A percentile compares a stretch with the other conserved stretches of the same genome.
These are phyloP conservation scores for Drosophila anomalipes DNA, from an alignment of 2,888 invertebrate species.

Conservation along the genomic window DNA sequence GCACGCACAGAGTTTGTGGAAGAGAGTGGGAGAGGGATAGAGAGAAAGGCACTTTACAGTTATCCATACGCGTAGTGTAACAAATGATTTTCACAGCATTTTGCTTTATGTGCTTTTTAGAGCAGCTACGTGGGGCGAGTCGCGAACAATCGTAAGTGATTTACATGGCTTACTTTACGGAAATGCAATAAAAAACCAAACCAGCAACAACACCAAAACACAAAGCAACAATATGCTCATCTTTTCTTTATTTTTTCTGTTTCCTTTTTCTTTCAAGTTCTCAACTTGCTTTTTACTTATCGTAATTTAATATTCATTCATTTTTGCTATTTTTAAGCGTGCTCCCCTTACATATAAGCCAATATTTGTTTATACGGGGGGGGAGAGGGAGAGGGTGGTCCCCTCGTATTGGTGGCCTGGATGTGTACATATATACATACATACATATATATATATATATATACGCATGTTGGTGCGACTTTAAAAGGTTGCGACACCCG, in stretches of 20 bases:
- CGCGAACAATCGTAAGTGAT: slow-evolving; percentile 72
- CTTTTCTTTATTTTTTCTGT: not conserved
- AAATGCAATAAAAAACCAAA: slow-evolving; percentile 68
- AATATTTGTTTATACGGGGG: not conserved
- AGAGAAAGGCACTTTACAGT: slow-evolving; percentile 70
- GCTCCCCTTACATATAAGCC: slow-evolving; percentile 7
- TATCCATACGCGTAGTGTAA: slow-evolving; percentile 80
- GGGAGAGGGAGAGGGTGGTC: not conserved
- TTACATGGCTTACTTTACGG: slow-evolving; percentile 77
- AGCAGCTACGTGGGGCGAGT: slow-evolving; percentile 64
- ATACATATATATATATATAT: not conserved
- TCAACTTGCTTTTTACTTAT: slow-evolving; percentile 50
- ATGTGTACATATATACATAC: slow-evolving; percentile 40
- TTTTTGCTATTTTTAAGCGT: slow-evolving; percentile 71
- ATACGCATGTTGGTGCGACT: slow-evolving; percentile 28
- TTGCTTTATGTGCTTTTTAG: slow-evolving; percentile 76
- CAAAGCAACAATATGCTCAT: slow-evolving; percentile 26
- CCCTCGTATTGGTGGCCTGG: slow-evolving; percentile 43
- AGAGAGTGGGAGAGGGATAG: slow-evolving; percentile 22
- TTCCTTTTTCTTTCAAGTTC: slow-evolving; percentile 19
- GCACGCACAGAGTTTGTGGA: not conserved
- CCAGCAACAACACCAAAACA: slow-evolving; percentile 14
- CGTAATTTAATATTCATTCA: slow-evolving; percentile 76
- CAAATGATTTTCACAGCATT: slow-evolving; percentile 80
- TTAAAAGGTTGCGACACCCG: slow-evolving; percentile 29